Evolutionary conservation across 2,113 vertebrate genomes (phyloP).

Genomic region (Piprites chloris): DNA sequence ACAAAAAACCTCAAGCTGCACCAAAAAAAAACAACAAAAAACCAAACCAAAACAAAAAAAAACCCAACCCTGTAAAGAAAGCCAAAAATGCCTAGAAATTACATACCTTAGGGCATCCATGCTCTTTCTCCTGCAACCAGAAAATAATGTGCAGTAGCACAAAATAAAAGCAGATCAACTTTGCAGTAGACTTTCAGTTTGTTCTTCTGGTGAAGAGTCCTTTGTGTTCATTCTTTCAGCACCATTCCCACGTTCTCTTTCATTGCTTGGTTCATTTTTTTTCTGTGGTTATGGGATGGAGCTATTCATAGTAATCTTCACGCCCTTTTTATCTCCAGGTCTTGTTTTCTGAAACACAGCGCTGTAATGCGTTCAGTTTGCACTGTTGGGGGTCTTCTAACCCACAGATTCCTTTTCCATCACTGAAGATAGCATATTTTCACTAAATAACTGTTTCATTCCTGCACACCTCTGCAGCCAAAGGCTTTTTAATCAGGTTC

Average conservation of each 20-base stretch:
- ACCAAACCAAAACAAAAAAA: background rate
- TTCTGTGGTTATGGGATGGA: background rate
- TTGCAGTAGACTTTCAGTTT: constrained; percentile 78
- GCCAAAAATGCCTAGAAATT: background rate
- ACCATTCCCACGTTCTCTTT: constrained; percentile 62
- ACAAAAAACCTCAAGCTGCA: background rate
- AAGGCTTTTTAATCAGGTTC: background rate
- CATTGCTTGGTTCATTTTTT: constrained; percentile 29
- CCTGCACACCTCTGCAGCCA: background rate
- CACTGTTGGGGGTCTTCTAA: constrained; percentile 25
- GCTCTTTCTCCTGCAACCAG: constrained; percentile 27
- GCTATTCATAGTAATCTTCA: background rate
- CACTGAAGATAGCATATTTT: background rate
- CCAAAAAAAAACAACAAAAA: background rate
- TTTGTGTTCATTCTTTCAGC: constrained; percentile 66
- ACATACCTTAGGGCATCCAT: background rate
- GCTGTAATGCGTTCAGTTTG: background rate
- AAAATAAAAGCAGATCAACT: background rate
- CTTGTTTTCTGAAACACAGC: constrained; percentile 27
- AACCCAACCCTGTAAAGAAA: background rate
- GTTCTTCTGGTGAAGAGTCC: constrained; percentile 86
- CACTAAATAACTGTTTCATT: background rate
- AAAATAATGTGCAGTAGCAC: background rate
- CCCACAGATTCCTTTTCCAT: constrained; percentile 10
- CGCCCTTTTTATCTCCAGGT: background rate